Conservation (phyloP, 2,113 vertebrate genomes). For the Corapipo altera region DNA sequence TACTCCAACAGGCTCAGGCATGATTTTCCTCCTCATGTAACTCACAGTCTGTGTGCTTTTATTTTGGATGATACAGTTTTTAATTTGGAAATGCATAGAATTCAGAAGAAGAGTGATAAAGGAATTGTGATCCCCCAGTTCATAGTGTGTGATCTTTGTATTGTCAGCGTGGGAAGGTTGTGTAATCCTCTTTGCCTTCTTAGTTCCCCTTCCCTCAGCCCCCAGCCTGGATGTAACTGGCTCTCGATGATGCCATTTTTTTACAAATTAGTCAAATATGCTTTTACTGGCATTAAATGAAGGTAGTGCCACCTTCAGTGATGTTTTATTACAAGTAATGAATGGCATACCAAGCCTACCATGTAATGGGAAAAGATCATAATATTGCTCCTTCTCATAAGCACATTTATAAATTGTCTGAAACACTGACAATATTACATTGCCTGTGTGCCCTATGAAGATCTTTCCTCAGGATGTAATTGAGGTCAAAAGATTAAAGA, state of each 20-base stretch:
- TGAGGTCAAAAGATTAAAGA: conserved; percentile 1
- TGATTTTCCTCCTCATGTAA: background rate
- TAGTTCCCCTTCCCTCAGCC: background rate
- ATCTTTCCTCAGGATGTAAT: background rate
- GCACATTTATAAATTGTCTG: background rate
- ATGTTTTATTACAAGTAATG: background rate
- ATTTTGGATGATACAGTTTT: background rate
- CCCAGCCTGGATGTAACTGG: background rate
- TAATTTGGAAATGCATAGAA: background rate
- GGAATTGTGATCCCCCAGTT: background rate
- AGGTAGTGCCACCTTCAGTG: background rate
- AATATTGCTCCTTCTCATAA: background rate
- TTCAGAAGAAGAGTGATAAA: background rate
- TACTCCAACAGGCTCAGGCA: background rate
- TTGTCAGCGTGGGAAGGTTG: background rate
- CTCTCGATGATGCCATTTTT: background rate
- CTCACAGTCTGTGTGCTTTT: background rate
- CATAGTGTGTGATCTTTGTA: background rate
- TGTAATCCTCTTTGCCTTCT: background rate
- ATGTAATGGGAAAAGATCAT: background rate
- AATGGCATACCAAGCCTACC: background rate
- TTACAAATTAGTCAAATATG: background rate
- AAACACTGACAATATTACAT: background rate
- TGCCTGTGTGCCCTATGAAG: background rate
- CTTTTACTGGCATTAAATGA: background rate